A percentile compares a stretch with the other conserved stretches of the same genome.
Evolutionary conservation across 2,797 vertebrate species (phyloP).

Genomic region (Sciurus carolinensis): DNA sequence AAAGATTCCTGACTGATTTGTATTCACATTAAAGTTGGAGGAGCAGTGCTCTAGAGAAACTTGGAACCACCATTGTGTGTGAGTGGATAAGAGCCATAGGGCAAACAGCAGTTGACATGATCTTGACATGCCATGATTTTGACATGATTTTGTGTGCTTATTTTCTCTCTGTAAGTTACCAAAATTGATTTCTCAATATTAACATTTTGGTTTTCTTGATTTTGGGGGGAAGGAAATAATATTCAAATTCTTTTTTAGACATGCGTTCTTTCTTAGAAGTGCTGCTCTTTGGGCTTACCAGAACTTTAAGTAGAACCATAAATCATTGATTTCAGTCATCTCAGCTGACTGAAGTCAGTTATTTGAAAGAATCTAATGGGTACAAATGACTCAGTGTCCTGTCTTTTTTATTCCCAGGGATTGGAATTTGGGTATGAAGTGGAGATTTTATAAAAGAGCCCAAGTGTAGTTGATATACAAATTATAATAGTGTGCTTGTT

Average conservation of each 20-base stretch:
- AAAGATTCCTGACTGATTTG: background rate
- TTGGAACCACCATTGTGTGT: background rate
- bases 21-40: background rate
- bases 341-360: conserved; percentile 3
- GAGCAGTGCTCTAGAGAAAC: background rate
- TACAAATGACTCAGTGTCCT: background rate
- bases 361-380: conserved; percentile 19
- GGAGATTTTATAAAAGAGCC: conserved; percentile 44
- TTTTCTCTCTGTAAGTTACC: background rate
- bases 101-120: background rate
- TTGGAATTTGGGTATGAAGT: conserved; percentile 20
- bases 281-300: background rate
- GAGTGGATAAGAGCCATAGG: background rate
- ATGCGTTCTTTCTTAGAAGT: conserved; percentile 39
- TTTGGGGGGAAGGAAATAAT: background rate
- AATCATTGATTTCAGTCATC: conserved; percentile 36
- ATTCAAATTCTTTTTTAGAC: background rate
- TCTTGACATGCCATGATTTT: background rate
- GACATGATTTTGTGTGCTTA: background rate
- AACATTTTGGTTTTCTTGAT: conserved; percentile 27
- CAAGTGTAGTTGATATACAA: background rate
- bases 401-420: background rate
- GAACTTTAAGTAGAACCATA: background rate
- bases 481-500: background rate
- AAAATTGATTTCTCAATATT: background rate